These are phyloP conservation scores for Drosophila repletoides DNA, from an alignment of 1,140 invertebrate genomes.

Conservation along the genomic window DNA sequence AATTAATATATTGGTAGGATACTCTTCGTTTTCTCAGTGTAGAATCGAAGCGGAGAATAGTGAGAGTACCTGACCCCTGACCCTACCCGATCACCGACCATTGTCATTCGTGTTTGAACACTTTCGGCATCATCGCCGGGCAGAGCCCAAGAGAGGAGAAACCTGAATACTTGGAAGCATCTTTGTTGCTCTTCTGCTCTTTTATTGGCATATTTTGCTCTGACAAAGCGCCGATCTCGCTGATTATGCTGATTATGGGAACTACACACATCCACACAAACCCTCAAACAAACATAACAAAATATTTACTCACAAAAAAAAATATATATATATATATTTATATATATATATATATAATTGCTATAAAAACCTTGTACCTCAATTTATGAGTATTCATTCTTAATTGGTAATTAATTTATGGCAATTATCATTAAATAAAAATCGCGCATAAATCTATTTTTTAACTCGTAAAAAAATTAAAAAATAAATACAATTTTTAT, in stretches of 20 bases:
- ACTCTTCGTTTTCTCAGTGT: no score
- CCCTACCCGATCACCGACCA: constrained; percentile 20
- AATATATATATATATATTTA: not conserved
- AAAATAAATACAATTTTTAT: no score
- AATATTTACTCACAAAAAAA: not conserved
- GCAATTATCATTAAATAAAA: no score
- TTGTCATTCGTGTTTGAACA: constrained; percentile 33
- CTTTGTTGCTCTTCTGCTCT: constrained; percentile 51
- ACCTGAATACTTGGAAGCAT: constrained; percentile 47
- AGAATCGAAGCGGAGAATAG: no score
- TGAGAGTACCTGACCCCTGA: constrained; percentile 5
- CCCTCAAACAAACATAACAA: not conserved
- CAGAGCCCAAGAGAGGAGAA: not conserved
- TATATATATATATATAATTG: not conserved
- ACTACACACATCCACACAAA: constrained; percentile 36
- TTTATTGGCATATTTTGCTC: constrained; percentile 65
- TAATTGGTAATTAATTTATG: not conserved
- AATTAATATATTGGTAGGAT: no score
- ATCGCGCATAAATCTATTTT: no score
- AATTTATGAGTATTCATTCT: no score
- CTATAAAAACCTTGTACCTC: constrained; percentile 4
- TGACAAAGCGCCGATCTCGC: constrained; percentile 75
- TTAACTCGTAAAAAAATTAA: no score
- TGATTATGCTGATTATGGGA: constrained; percentile 79
- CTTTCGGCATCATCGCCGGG: constrained; percentile 34